Base-by-base conservation (phyloP, 2,888 invertebrate genomes). In the Meloe dianella region DNA sequence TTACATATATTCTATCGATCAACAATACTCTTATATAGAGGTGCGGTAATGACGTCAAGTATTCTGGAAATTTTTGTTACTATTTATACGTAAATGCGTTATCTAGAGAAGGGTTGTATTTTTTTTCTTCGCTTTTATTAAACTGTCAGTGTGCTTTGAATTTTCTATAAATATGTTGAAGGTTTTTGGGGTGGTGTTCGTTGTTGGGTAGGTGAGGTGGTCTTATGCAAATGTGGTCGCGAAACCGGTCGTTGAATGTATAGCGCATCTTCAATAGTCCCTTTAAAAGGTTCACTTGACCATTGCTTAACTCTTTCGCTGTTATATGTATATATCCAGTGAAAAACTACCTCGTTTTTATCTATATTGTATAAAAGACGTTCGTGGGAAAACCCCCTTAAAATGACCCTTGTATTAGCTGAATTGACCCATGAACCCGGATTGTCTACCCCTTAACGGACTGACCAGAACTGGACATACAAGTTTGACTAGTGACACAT, bases 381-480 rank as follows among this genome's bases (percentile, higher is more conserved):
- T 71, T 77, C 76, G 76, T 77, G 77, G 75, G 77, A 77, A 51
- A 77, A 66, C 62, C 74, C 75, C 77, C 73, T 76, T 75, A 75
- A 76, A 76, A 66, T 76, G 75, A 78, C 77, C 79, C 79, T 77
- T 78, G 77, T 75, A 75, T 77, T 75, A 77, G 73, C 67, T 71
- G 75, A 76, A 74, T 74, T 78, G 78, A 78, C 79, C 79, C 74
- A 62, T 75, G 73, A 75, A 74, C 73, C 75, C 67, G 68, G 72
- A 71, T 64, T 71, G 62, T 68, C 74, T 77, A 75, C 77, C 79
- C 79, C 79, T 75, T 79, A 80, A 81, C 81, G 79, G 80, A 81
- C 81, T 81, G 81, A 80, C 81, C 81, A 80, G 74, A 80, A 81
- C 81, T 81, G 81, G 81, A 81, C 81, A 80, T 80, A 77, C 81